Conservation (phyloP, 2,888 invertebrate species). For the Dione juno region DNA sequence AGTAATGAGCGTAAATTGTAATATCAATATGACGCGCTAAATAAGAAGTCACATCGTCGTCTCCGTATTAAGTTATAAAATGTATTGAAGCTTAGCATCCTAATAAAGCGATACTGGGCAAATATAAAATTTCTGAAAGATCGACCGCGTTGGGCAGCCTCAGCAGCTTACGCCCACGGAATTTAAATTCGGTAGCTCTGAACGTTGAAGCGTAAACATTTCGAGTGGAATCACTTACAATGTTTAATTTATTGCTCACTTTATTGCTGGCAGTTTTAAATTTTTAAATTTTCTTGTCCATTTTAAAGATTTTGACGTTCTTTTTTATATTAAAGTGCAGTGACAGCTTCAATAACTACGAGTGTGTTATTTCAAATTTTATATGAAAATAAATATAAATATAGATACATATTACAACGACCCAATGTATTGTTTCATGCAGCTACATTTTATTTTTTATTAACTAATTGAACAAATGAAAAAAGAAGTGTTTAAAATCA, state of each 20-base stretch:
- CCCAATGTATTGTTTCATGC: not conserved
- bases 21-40: conserved; percentile 11
- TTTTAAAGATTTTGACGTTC: not conserved
- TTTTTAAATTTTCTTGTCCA: not conserved
- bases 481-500: conserved; percentile 23
- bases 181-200: conserved; percentile 52
- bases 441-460: conserved; percentile 9
- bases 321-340: conserved; percentile 9
- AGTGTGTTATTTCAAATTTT: no score
- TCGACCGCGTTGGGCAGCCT: conserved; percentile 28
- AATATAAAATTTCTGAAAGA: conserved; percentile 34
- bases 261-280: conserved; percentile 1
- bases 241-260: conserved; percentile 29
- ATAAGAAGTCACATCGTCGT: conserved; percentile 16
- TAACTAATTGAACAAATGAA: conserved; percentile 15
- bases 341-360: not conserved
- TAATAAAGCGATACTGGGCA: conserved; percentile 2
- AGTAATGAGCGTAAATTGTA: conserved; percentile 4
- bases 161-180: conserved; percentile 49
- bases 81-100: conserved; percentile 17
- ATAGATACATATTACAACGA: not conserved
- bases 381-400: no score
- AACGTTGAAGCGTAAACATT: conserved; percentile 31
- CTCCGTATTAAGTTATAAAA: conserved; percentile 32
- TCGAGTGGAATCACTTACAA: conserved; percentile 31